These are phyloP conservation scores for Sebastes baramenuke DNA, from an alignment of 2,797 vertebrate genomes.

Conservation along the genomic window DNA sequence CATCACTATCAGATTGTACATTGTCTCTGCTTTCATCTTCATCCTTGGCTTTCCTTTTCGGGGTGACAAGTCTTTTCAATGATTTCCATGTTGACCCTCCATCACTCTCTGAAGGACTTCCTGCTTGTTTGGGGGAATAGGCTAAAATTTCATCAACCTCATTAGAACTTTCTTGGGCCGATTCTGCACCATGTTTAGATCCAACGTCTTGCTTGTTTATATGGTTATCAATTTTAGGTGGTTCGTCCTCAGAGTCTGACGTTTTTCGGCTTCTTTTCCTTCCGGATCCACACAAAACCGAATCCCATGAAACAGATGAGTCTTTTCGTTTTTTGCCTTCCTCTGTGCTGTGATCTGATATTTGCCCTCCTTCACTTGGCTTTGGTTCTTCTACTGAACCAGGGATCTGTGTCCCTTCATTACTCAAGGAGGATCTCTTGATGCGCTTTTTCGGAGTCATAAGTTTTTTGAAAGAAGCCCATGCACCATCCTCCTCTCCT, in stretches of 20 bases:
- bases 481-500: slow-evolving; percentile 85
- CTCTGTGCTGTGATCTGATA: slow-evolving; percentile 81
- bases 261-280: slow-evolving; percentile 90
- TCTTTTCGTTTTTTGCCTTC: slow-evolving; percentile 90
- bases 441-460: slow-evolving; percentile 88
- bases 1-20: slow-evolving; percentile 83
- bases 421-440: slow-evolving; percentile 77
- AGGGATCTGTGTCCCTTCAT: slow-evolving; percentile 63
- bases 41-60: slow-evolving; percentile 87
- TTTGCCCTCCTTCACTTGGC: slow-evolving; percentile 79
- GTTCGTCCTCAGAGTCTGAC: slow-evolving; percentile 89
- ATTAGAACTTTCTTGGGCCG: slow-evolving; percentile 70
- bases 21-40: slow-evolving; percentile 84
- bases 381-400: slow-evolving; percentile 79
- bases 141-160: slow-evolving; percentile 81
- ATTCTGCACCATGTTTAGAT: slow-evolving; percentile 62
- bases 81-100: slow-evolving; percentile 92
- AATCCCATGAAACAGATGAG: slow-evolving; percentile 93
- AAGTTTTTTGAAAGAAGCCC: slow-evolving; percentile 94
- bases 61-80: slow-evolving; percentile 91
- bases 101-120: slow-evolving; percentile 86
- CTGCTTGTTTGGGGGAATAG: slow-evolving; percentile 83
- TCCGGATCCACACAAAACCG: slow-evolving; percentile 91
- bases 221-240: slow-evolving; percentile 46
- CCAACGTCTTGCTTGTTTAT: slow-evolving; percentile 61